phyloP scores from a whole-genome alignment of 2,113 vertebrate genomes.

The Tretioscincus oriximinensis region DNA sequence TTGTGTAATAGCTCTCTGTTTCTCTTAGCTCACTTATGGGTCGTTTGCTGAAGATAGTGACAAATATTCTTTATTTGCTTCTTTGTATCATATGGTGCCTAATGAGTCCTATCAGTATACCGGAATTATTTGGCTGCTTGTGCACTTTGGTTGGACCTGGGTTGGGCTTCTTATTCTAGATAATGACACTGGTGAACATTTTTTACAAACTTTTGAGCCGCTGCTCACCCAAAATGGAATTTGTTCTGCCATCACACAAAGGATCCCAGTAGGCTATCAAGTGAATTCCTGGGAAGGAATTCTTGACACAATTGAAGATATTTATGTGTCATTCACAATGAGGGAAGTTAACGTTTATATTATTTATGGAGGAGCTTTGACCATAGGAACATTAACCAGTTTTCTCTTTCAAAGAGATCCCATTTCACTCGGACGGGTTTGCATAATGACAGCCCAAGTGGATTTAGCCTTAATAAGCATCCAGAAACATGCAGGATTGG shows the following conservation, averaged over 20 bases:
- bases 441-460: background rate
- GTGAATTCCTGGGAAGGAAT: background rate
- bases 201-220: background rate
- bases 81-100: background rate
- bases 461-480: background rate
- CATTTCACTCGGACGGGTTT: background rate
- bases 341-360: background rate
- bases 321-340: too few species aligned
- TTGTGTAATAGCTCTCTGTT: background rate
- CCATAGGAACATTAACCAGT: background rate
- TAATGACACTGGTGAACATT: background rate
- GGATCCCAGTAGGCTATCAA: background rate
- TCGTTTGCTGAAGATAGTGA: background rate
- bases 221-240: background rate
- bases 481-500: too few species aligned
- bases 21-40: background rate
- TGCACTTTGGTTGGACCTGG: background rate
- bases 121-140: background rate
- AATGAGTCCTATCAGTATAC: background rate
- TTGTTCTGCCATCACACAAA: background rate
- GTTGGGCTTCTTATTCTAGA: background rate
- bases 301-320: rapidly evolving
- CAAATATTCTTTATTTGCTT: background rate
- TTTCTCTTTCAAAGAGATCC: background rate
- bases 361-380: background rate